phyloP scores from a whole-genome alignment of 2,888 invertebrate genomes.

The Watsonalla binaria region DNA sequence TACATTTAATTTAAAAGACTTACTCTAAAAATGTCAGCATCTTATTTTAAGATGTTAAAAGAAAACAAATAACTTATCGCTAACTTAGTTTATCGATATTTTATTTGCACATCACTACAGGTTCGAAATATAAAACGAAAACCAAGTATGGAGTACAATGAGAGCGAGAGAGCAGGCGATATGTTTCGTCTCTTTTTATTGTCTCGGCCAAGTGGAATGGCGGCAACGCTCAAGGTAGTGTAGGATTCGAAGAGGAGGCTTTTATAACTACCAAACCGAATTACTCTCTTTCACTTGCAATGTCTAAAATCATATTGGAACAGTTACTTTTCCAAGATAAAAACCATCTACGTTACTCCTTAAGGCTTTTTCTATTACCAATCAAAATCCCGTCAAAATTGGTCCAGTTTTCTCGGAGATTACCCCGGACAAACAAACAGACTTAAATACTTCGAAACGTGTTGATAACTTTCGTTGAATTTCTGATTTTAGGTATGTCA shows the following conservation, averaged over 20 bases:
- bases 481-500: too few relatives aligned
- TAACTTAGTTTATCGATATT: slow-evolving; percentile 14
- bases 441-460: too few relatives aligned
- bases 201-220: slow-evolving; percentile 56
- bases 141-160: slow-evolving; percentile 74
- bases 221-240: slow-evolving; percentile 39
- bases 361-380: too few relatives aligned
- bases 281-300: neutral
- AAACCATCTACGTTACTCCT: too few relatives aligned
- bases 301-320: too few relatives aligned
- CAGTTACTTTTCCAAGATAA: too few relatives aligned
- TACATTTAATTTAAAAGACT: too few relatives aligned
- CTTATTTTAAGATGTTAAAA: neutral
- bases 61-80: slow-evolving; percentile 19
- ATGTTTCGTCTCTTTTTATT: slow-evolving; percentile 34
- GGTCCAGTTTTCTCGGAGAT: too few relatives aligned
- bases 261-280: neutral
- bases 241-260: slow-evolving; percentile 15
- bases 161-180: slow-evolving; percentile 46
- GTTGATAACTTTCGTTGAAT: too few relatives aligned
- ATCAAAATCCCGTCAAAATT: too few relatives aligned
- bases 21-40: too few relatives aligned
- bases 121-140: slow-evolving; percentile 71
- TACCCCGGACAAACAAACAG: too few relatives aligned
- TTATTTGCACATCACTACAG: slow-evolving; percentile 34